Base-by-base conservation (phyloP, 2,113 vertebrate species). In the Lamprologus tigripictilis region DNA sequence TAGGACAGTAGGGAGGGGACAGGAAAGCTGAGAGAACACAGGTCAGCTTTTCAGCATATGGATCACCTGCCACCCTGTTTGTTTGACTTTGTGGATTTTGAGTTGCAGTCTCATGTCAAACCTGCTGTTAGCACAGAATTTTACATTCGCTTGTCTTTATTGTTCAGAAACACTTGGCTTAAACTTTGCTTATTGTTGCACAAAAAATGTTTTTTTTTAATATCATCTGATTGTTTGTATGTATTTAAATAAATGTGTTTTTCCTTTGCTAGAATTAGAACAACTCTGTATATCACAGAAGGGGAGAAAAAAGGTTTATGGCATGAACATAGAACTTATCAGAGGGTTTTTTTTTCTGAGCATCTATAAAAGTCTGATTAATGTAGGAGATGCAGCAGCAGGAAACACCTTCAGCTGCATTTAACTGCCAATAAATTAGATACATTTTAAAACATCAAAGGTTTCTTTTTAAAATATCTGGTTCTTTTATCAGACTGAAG, bases 321-420 rank as follows among this genome's bases (percentile, higher is more conserved):
- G 16, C 10, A 31, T 31, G 2, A 47, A n/a, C 26, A 49, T 19
- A 19, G 26, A 78, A 6, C 2, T 11, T 31, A 49, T 31, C 23
- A 76, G 9, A 31, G 16, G 2, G 4, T 0, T 1, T 47, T 71
- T 40, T 68, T 35, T 76, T 28, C 40, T 19, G 68, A 49, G 17
- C 26, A 78, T 78, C 16, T 78, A 31, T 17, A 12, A 28, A 28
- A 19, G 26, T 78, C 71, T 31, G 45, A 31, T 49, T 78, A 49
- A 78, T 76, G 37, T 5, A 78, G 42, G 23, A 31, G 42, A 19
- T 78, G 9, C 9, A 63, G 28, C 80, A 81, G 13, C 53, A 40
- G 21, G 21, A 81, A 57, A 28, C 9, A 81, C n/a, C 2, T 0
- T 31, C 42, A 78, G 42, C 42, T 49, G 23, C 42, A 78, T 19